phyloP scores from a whole-genome alignment of 2,113 vertebrate species.

The Pollimyrus isidori region DNA sequence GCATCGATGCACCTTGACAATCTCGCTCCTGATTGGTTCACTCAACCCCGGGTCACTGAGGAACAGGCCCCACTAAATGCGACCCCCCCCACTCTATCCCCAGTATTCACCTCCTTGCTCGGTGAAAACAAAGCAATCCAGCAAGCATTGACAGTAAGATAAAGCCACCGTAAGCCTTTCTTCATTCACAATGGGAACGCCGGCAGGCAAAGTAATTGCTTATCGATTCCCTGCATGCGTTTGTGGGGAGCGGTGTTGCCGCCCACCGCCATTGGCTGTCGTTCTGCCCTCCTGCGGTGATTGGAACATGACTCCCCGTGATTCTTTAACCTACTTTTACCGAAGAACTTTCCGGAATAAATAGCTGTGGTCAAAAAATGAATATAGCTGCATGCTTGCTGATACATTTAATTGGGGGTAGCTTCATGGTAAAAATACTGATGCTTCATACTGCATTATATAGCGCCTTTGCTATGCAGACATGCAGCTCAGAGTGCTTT shows the following conservation, averaged over 20 bases:
- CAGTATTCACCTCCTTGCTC: background rate
- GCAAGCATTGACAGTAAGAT: constrained; percentile 9
- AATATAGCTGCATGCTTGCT: background rate
- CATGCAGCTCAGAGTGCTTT: background rate
- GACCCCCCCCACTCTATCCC: background rate
- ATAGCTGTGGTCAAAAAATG: background rate
- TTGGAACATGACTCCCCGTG: background rate
- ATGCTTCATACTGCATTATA: background rate
- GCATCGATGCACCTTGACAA: background rate
- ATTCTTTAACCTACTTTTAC: background rate
- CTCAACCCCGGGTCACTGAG: background rate
- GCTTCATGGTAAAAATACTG: background rate
- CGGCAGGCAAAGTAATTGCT: constrained; percentile 12
- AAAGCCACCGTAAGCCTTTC: constrained; percentile 13
- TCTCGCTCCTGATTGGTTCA: background rate
- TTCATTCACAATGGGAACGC: constrained; percentile 3
- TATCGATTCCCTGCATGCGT: constrained; percentile 3
- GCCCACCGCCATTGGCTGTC: background rate
- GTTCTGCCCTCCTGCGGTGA: background rate
- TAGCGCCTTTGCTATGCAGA: background rate
- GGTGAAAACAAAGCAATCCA: background rate
- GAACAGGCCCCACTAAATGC: background rate
- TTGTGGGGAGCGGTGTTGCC: background rate
- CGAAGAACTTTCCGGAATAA: background rate
- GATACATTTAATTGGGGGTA: background rate